phyloP scores from a whole-genome alignment of 2,888 invertebrate genomes.

The Pyrgus malvae region DNA sequence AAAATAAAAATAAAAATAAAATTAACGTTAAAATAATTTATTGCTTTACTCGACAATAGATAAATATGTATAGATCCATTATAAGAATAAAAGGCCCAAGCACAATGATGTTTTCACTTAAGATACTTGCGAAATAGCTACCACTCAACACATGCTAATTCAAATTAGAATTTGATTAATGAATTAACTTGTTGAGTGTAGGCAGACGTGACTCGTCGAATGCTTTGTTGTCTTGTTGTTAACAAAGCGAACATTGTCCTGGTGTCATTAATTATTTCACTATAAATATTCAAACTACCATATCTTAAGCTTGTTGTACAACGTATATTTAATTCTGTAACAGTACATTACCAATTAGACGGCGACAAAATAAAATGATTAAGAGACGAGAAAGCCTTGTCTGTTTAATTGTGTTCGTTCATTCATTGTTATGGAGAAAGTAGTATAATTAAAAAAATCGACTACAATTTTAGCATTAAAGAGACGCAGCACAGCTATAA shows the following conservation, averaged over 20 bases:
- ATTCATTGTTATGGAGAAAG: too few species aligned
- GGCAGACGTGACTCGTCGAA: conserved; percentile 22
- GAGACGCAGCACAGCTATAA: too few species aligned
- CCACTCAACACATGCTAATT: conserved; percentile 23
- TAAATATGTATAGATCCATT: too few species aligned
- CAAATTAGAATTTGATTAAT: conserved; percentile 26
- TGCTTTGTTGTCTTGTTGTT: conserved; percentile 14
- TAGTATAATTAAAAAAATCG: too few species aligned
- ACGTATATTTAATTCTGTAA: background rate
- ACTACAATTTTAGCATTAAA: too few species aligned
- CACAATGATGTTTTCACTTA: conserved; percentile 11
- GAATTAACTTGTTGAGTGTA: conserved; percentile 27
- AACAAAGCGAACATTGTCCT: conserved; percentile 19
- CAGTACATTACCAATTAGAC: background rate
- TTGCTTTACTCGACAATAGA: too few species aligned
- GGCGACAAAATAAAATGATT: background rate
- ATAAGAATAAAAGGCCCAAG: too few species aligned
- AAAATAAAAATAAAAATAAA: too few species aligned
- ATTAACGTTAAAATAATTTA: too few species aligned
- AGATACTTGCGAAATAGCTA: conserved; percentile 8
- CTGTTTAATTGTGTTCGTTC: too few species aligned
- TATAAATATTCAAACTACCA: conserved; percentile 13
- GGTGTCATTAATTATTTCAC: conserved; percentile 22
- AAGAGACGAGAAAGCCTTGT: too few species aligned
- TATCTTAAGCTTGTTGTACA: background rate